Evolutionary conservation across 2,113 vertebrate species (phyloP), one percentile per base, ranked within the genome.

Genomic region (Phalacrocorax aristotelis): DNA sequence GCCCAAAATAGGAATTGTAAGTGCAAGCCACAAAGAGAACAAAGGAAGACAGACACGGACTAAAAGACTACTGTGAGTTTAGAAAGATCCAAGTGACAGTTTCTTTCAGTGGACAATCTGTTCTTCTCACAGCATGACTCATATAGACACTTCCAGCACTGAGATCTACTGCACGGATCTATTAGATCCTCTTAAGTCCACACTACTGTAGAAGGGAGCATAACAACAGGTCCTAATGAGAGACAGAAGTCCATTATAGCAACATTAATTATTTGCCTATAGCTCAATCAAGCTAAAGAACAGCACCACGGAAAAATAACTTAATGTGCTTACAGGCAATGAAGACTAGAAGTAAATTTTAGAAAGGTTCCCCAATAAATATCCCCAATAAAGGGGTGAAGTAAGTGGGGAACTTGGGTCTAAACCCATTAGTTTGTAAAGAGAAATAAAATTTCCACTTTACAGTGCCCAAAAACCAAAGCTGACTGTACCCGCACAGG

Each of bases 11-110:
- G 70, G 61, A 55, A 38, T 26, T 44, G 9, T 7, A 20, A 70
- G 72, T 0, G 1, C 8, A 15, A 74, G 58, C 15, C 3, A 1
- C 4, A 4, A 62, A 36, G 76, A n/a, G 38, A 81, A 22, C 2
- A 3, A 55, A 32, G 77, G 46, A 18, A 58, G 65, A 6, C 13
- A 40, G 74, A 17, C 34, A 5, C 0, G 76, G 51, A 30, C 25
- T 79, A 38, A 27, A 16, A 48, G 58, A 21, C 19, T 81, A 9
- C 40, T 25, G 38, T 8, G 57, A 60, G 19, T 27, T 23, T 57
- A 71, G 71, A 60, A 62, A 83, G 72, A 51, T 29, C 62, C 72
- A 34, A 70, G 36, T 1, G 51, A 55, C n/a, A 36, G 62, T 4
- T 51, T 83, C 22, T 25, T 26, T 11, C 54, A 29, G 57, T 2